Conservation (phyloP, 2,113 vertebrate genomes). For the Cacatua alba region DNA sequence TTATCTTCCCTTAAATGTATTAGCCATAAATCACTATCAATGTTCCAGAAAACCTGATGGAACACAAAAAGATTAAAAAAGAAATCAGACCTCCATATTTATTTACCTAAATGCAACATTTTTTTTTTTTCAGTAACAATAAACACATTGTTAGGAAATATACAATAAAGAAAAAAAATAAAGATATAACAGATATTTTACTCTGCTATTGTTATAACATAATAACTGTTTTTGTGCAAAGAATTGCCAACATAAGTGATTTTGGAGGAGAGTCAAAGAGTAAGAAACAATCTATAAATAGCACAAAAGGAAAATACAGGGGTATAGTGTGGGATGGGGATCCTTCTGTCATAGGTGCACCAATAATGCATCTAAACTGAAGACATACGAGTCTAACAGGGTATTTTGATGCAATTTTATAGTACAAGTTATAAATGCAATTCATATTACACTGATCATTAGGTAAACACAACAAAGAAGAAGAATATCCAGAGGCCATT, state of each 20-base stretch:
- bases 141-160: background rate
- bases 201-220: background rate
- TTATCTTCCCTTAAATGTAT: background rate
- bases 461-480: background rate
- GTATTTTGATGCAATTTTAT: background rate
- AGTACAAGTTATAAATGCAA: background rate
- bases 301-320: background rate
- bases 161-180: background rate
- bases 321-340: accelerated
- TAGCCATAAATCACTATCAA: background rate
- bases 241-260: background rate
- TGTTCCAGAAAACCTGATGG: background rate
- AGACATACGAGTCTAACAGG: background rate
- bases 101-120: background rate
- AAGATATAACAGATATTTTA: background rate
- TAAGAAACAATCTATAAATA: background rate
- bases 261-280: background rate
- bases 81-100: background rate
- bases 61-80: background rate
- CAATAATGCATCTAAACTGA: background rate
- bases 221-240: background rate
- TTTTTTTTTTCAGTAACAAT: background rate
- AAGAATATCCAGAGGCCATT: background rate
- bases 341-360: background rate
- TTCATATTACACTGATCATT: background rate